A percentile compares a stretch with the other conserved stretches of the same genome.
These are phyloP conservation scores for Aphodius sticticus DNA, from an alignment of 2,888 invertebrate species.

Conservation along the genomic window DNA sequence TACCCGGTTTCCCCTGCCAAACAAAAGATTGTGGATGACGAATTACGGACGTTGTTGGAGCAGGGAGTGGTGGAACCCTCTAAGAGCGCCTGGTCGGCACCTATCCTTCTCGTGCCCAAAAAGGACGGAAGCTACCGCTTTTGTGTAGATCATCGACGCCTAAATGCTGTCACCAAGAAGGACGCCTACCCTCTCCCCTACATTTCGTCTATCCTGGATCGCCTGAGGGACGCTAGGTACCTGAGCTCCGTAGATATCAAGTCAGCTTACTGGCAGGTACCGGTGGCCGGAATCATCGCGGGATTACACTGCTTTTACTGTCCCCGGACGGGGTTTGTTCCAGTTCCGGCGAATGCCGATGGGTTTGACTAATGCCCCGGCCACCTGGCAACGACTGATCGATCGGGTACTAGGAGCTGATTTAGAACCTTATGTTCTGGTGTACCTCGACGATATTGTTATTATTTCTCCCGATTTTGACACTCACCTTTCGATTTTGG, in stretches of 20 bases:
- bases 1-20: slow-evolving; percentile 36
- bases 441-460: slow-evolving; percentile 36
- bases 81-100: slow-evolving; percentile 39
- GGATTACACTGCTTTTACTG: slow-evolving; percentile 48
- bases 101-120: slow-evolving; percentile 38
- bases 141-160: slow-evolving; percentile 48
- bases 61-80: slow-evolving; percentile 44
- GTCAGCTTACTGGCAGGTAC: slow-evolving; percentile 28
- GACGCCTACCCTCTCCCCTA: slow-evolving; percentile 50
- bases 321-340: slow-evolving; percentile 46
- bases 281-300: slow-evolving; percentile 31
- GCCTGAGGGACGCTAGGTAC: slow-evolving; percentile 42
- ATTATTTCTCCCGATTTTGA: slow-evolving; percentile 29
- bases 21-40: slow-evolving; percentile 41
- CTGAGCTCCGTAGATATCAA: slow-evolving; percentile 51
- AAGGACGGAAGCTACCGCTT: slow-evolving; percentile 46
- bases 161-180: slow-evolving; percentile 48
- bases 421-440: slow-evolving; percentile 40
- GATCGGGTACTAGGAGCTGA: slow-evolving; percentile 45
- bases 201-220: too few species aligned
- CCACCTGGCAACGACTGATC: slow-evolving; percentile 48
- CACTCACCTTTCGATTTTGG: slow-evolving; percentile 34
- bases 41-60: slow-evolving; percentile 41
- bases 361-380: slow-evolving; percentile 47
- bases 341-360: slow-evolving; percentile 50